Evolutionary conservation across 2,113 vertebrate species (phyloP), one percentile per base, ranked within the genome.

Genomic region (Ardeotis arabs): DNA sequence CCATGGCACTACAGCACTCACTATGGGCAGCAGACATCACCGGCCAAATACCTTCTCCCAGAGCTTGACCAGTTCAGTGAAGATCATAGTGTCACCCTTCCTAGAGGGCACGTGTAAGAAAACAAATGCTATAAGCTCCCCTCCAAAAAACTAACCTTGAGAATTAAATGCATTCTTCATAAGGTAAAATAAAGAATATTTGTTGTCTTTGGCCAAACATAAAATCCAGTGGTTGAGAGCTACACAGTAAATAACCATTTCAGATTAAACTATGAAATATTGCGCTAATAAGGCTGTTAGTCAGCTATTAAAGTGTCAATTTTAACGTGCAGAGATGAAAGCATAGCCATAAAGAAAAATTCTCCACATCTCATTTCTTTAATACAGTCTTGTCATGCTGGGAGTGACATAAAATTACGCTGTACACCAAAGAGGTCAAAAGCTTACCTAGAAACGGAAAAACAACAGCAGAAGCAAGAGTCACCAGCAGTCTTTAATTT

Each of bases 401-500:
- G 75, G 76, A 88, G 77, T 72, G 50, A 81, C 73, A 87, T 31
- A 80, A 92, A 93, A 89, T 24, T 74, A 96, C 7, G 13, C 80
- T 28, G 33, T 39, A 52, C 74, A 83, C 39, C 13, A 44, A 84
- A 96, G 83, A 94, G 87, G 88, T 70, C 33, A 0, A 95, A 87
- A 31, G 53, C 95, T 93, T 84, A 94, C 53, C 80, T 81, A 76
- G 74, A 91, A 86, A 78, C 44, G 47, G 39, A 86, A 84, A 67
- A 96, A 75, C 76, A 95, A 67, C 81, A 90, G 53, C 53, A 96
- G 79, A 93, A 95, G 93, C 89, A 95, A 87, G 94, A 96, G 90
- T 83, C 84, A 83, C 63, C 75, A 47, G n/a, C n/a, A 89, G 93
- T 28, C 69, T 96, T 68, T 89, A 87, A 91, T 95, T 69, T 79